Base-by-base conservation (phyloP, 2,113 vertebrate species). In the Crocuta crocuta region DNA sequence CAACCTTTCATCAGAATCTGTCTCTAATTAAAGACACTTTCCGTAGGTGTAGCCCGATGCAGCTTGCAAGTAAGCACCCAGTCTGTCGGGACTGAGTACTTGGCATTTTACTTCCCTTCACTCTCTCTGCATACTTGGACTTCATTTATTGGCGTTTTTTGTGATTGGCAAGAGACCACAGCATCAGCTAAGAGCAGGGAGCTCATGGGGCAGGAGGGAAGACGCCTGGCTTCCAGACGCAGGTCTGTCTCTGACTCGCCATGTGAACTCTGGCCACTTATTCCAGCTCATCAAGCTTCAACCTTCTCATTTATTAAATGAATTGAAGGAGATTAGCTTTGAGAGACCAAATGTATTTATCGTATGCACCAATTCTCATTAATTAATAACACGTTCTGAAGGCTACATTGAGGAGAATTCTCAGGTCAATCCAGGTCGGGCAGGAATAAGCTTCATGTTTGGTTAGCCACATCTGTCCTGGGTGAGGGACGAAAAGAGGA, bases 11-110 rank as follows among this genome's bases (percentile, higher is more conserved):
- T 68, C 17, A 92, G 78, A 95, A 88, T 95, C 91, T 73, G 19
- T 87, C 92, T 92, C 84, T 97, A 96, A 97, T 97, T 97, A 97
- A 93, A 97, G 95, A 63, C 53, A 63, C 65, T 95, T 96, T 94
- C 93, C 0, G 71, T 82, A 94, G 91, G 93, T 97, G 81, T 97
- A 53, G 71, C 45, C 66, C 5, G 31, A 21, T 81, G 48, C 53
- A 95, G 55, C 87, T 82, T 83, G 35, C 63, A 83, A 82, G 63
- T 5, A 80, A 79, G 66, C 43, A 48, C 58, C 83, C 92, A 4
- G 63, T 96, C 71, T 97, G 50, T 48, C 0, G 0, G 81, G 95
- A 85, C 76, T 89, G 87, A 93, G 71, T 82, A 96, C 91, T 50
- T 94, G 71, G 74, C 45, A 21, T 94, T 88, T 94, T 63, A 16